Conservation (phyloP, 2,888 invertebrate genomes). For the Patella ulyssiponensis region DNA sequence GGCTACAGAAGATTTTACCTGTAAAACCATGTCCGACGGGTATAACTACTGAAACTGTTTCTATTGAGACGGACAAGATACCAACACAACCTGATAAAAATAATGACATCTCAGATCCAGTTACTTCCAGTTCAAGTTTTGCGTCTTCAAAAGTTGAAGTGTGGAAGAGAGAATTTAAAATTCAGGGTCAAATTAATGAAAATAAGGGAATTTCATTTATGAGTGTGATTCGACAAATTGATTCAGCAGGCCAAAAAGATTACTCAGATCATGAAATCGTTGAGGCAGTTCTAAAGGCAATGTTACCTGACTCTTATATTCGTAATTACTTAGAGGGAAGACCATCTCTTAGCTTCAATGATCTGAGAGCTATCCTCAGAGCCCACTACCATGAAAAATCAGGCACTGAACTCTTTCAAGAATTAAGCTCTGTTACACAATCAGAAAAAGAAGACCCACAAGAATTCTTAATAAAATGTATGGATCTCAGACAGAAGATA, state of each 20-base stretch:
- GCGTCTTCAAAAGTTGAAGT: not conserved
- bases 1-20: too few species aligned
- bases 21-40: too few species aligned
- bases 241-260: not conserved
- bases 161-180: not conserved
- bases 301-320: not conserved
- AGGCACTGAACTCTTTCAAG: not conserved
- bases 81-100: too few species aligned
- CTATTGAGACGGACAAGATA: too few species aligned
- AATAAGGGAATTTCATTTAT: not conserved
- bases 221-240: not conserved
- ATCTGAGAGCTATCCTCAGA: not conserved
- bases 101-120: too few species aligned
- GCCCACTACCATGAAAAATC: slow-evolving; percentile 1
- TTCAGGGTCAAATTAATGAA: not conserved
- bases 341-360: not conserved
- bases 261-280: not conserved
- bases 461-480: not conserved
- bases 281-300: not conserved
- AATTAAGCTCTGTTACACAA: not conserved
- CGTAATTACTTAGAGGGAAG: not conserved
- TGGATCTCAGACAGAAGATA: not conserved
- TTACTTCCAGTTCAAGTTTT: too few species aligned
- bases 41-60: too few species aligned
- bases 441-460: not conserved